Evolutionary conservation across 1,140 invertebrate species (phyloP).

Genomic region (Papilio xuthus): DNA sequence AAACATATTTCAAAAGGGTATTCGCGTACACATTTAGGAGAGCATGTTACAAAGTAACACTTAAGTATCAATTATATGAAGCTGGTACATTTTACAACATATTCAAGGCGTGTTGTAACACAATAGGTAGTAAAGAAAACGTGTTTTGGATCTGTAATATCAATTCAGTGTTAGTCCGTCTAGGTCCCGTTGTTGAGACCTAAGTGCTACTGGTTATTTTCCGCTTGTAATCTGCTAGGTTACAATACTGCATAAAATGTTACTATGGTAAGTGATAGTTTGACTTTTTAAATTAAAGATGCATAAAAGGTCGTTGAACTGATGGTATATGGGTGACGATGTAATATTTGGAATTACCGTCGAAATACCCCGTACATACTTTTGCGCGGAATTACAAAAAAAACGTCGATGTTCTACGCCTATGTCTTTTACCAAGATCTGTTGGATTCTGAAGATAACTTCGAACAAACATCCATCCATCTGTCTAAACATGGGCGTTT

Average conservation of each 20-base stretch:
- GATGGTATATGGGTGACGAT: background rate
- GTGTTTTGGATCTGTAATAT: constrained; percentile 19
- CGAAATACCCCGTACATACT: too few relatives aligned
- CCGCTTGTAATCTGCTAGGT: background rate
- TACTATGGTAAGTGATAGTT: constrained; percentile 2
- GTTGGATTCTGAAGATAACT: too few relatives aligned
- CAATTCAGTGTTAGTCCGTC: background rate
- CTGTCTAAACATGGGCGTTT: too few relatives aligned
- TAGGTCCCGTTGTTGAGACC: constrained; percentile 26
- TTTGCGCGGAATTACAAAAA: too few relatives aligned
- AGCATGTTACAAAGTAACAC: background rate
- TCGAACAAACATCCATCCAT: too few relatives aligned
- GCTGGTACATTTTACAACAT: constrained; percentile 17
- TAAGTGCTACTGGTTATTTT: constrained; percentile 19
- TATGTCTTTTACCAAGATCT: too few relatives aligned
- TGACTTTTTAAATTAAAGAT: background rate
- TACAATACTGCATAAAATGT: constrained; percentile 13
- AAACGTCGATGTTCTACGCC: too few relatives aligned
- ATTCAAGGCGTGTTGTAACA: constrained; percentile 25
- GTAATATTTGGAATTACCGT: background rate
- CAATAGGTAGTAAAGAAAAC: constrained; percentile 29
- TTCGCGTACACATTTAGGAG: background rate
- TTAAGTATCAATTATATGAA: constrained; percentile 24
- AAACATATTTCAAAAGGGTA: too few relatives aligned
- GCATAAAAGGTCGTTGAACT: background rate